Percentiles rank a stretch among this genome's conserved stretches.
Conservation (phyloP, 1,140 invertebrate species). For the Cyphomyrmex costatus region DNA sequence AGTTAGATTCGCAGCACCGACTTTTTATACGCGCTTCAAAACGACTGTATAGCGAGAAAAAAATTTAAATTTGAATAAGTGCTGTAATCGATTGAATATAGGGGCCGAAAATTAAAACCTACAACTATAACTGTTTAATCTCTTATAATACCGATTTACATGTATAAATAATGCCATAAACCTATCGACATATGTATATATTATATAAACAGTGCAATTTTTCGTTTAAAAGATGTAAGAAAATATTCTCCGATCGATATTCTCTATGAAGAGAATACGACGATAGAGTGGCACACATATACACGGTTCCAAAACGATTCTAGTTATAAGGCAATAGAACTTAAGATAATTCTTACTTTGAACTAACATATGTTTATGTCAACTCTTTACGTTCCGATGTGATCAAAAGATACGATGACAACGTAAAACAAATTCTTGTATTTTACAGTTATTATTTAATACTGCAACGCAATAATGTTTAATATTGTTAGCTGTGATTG, state of each 20-base stretch:
- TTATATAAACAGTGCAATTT: neutral
- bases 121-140: neutral
- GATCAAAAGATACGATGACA: neutral
- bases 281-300: constrained; percentile 2
- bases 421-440: neutral
- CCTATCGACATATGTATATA: neutral
- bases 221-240: neutral
- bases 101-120: too few species aligned
- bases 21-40: too few species aligned
- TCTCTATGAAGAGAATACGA: neutral
- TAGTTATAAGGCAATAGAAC: neutral
- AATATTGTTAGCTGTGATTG: too few species aligned
- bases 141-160: neutral
- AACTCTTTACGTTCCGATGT: neutral
- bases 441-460: constrained; percentile 5
- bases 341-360: constrained; percentile 12
- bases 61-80: too few species aligned
- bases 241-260: neutral
- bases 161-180: neutral
- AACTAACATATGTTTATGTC: neutral
- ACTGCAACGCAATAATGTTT: neutral
- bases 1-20: too few species aligned
- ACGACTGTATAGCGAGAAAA: too few species aligned
- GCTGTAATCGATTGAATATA: too few species aligned
- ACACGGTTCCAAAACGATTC: neutral